A percentile compares a stretch with the other conserved stretches of the same genome.
Conservation (phyloP, 2,888 invertebrate species). For the Drosophila austrosaltans region DNA sequence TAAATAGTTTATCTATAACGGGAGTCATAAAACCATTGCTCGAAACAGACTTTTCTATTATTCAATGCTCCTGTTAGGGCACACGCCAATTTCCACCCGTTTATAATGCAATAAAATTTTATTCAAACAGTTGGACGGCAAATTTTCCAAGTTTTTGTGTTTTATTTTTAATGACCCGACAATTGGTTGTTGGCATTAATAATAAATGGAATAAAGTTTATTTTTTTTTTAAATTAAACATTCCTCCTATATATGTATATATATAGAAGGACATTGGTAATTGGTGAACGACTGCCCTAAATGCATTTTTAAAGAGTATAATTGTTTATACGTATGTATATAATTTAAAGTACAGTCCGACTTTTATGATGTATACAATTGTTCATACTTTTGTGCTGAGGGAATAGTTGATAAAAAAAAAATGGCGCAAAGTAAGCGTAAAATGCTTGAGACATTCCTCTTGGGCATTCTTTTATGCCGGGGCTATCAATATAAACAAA, state of each 20-base stretch:
- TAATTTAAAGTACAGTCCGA: not conserved
- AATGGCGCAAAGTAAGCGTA: conserved; percentile 23
- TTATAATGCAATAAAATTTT: conserved; percentile 32
- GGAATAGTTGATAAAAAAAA: conserved; percentile 42
- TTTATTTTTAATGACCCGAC: conserved; percentile 25
- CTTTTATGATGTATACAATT: not conserved
- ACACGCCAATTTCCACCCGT: conserved; percentile 28
- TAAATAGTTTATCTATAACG: not conserved
- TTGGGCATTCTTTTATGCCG: conserved; percentile 5
- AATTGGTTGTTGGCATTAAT: conserved; percentile 32
- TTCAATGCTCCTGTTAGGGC: conserved; percentile 19
- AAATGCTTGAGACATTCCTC: conserved; percentile 16
- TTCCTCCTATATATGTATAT: conserved; percentile 41
- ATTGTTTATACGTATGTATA: not conserved
- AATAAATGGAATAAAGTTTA: conserved; percentile 29
- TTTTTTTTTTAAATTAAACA: conserved; percentile 22
- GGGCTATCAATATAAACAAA: conserved; percentile 14
- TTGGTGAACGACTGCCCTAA: conserved; percentile 18
- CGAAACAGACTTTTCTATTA: conserved; percentile 8
- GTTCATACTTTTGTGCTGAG: conserved; percentile 22
- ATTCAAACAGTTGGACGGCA: conserved; percentile 17
- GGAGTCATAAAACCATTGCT: not conserved
- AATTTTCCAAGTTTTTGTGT: conserved; percentile 27
- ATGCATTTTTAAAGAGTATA: conserved; percentile 12
- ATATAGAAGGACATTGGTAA: conserved; percentile 33